phyloP scores from a whole-genome alignment of 2,113 vertebrate genomes.

The Solenodon paradoxus region DNA sequence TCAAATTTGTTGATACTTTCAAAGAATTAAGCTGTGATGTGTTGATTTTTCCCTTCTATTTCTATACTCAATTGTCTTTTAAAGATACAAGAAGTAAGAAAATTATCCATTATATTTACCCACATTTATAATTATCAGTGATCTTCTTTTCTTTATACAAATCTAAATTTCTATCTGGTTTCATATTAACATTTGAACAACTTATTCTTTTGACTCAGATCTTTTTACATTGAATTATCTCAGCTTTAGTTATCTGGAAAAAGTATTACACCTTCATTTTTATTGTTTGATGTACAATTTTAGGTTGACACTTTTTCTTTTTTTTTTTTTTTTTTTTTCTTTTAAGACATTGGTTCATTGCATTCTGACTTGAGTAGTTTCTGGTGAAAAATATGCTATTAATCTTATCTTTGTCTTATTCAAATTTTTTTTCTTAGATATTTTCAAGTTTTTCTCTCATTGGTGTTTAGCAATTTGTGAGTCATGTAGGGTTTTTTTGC shows the following conservation, averaged over 20 bases:
- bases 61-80: not conserved
- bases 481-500: not conserved
- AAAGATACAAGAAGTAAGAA: not conserved
- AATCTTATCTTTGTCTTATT: not conserved
- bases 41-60: not conserved
- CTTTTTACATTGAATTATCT: not conserved
- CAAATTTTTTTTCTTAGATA: not conserved
- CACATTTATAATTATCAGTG: not conserved
- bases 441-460: not conserved
- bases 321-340: not conserved
- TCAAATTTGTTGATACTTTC: not conserved
- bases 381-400: not conserved
- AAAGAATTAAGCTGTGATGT: not conserved
- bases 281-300: not conserved
- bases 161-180: not conserved
- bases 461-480: not conserved
- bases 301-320: not conserved
- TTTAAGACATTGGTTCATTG: not conserved
- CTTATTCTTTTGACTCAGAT: not conserved
- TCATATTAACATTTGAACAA: not conserved
- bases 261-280: not conserved
- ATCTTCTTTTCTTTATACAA: not conserved
- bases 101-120: not conserved
- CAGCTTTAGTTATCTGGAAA: not conserved
- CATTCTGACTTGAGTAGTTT: constrained; percentile 21